Conservation (phyloP, 2,888 invertebrate genomes). For the Maniola hyperantus region DNA sequence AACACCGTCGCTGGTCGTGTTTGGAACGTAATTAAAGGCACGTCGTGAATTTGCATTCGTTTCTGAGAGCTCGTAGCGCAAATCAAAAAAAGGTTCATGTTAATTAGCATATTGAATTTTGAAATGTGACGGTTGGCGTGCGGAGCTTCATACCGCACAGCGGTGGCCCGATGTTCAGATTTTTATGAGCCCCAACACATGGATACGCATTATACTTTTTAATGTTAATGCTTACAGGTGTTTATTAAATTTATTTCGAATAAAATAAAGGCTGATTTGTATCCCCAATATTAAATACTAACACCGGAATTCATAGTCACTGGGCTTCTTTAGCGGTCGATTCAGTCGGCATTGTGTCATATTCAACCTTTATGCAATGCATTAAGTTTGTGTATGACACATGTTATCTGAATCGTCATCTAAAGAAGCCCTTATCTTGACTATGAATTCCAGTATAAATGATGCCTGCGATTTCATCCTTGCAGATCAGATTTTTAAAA, state of each 20-base stretch:
- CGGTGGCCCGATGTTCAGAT: slow-evolving; percentile 68
- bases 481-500: not conserved
- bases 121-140: slow-evolving; percentile 80
- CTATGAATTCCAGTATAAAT: no score
- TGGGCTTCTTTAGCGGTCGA: no score
- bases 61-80: slow-evolving; percentile 77
- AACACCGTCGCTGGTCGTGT: slow-evolving; percentile 77
- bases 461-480: no score
- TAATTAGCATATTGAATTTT: slow-evolving; percentile 83
- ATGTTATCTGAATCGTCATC: no score
- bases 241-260: slow-evolving; percentile 30
- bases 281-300: not conserved
- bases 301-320: no score
- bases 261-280: slow-evolving; percentile 9
- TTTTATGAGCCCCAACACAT: slow-evolving; percentile 60
- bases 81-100: slow-evolving; percentile 72
- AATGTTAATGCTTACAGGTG: slow-evolving; percentile 34
- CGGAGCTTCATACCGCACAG: slow-evolving; percentile 71
- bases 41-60: slow-evolving; percentile 76
- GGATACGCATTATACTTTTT: slow-evolving; percentile 50
- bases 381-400: no score
- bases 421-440: no score
- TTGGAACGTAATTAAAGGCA: slow-evolving; percentile 76
- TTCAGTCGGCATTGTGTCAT: no score
- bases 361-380: no score